phyloP scores from a whole-genome alignment of 1,140 invertebrate genomes.

The Brachionus rotundiformis region DNA sequence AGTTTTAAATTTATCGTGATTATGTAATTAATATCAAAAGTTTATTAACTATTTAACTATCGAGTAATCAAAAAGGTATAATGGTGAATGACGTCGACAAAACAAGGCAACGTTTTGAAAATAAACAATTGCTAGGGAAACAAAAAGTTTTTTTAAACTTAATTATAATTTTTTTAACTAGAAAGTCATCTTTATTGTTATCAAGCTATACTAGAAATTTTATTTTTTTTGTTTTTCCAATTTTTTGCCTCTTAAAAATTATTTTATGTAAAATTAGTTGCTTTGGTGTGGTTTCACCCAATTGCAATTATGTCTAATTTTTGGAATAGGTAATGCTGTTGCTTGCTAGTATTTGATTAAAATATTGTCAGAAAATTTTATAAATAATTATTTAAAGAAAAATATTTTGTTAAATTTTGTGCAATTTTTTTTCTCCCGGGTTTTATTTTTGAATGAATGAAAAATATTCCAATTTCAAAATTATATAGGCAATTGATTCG shows the following conservation, averaged over 20 bases:
- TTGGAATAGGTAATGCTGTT: not conserved
- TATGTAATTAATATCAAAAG: not conserved
- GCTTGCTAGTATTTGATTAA: not conserved
- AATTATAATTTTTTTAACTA: not conserved
- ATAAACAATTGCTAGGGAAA: constrained; percentile 8
- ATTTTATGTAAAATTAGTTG: not conserved
- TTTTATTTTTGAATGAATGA: not conserved
- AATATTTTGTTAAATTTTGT: not conserved
- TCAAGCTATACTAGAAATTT: not conserved
- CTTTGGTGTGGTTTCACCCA: not conserved
- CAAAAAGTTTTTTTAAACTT: not conserved
- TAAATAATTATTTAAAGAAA: not conserved
- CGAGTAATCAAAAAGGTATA: not conserved
- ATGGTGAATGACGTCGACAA: not conserved
- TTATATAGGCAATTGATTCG: not conserved
- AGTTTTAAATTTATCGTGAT: not conserved
- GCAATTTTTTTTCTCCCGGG: not conserved
- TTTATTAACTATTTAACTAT: not conserved
- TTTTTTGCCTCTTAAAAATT: not conserved
- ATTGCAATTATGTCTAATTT: not conserved
- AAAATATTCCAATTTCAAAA: not conserved
- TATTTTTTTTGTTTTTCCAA: not conserved
- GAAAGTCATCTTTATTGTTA: not conserved
- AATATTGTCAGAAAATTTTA: not conserved
- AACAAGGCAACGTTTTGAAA: not conserved